These are phyloP conservation scores for Boleophthalmus pectinirostris DNA, from an alignment of 2,113 vertebrate species.

Conservation along the genomic window DNA sequence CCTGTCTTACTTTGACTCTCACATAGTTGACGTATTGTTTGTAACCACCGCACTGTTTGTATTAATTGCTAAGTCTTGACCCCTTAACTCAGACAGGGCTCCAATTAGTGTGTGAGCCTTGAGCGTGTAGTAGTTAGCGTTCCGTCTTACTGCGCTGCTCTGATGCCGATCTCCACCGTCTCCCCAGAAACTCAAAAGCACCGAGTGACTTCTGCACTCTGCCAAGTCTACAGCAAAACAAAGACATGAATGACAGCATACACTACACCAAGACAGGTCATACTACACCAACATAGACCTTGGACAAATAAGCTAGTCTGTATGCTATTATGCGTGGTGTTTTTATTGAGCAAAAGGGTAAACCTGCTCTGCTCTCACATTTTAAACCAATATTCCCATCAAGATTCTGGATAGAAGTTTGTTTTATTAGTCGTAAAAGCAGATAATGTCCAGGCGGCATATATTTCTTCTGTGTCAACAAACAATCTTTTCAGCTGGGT, in stretches of 20 bases:
- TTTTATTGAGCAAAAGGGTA: slow-evolving; percentile 1
- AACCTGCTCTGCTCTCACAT: slow-evolving; percentile 14
- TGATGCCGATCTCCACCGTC: slow-evolving; percentile 42
- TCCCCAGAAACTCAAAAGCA: slow-evolving; percentile 37
- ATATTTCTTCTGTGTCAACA: slow-evolving; percentile 13
- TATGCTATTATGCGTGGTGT: slow-evolving; percentile 20
- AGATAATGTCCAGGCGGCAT: slow-evolving; percentile 19
- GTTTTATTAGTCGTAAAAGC: slow-evolving; percentile 30
- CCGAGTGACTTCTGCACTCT: slow-evolving; percentile 12
- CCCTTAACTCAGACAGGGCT: slow-evolving; percentile 33
- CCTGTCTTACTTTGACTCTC: too few relatives aligned
- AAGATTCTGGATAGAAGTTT: slow-evolving; percentile 12
- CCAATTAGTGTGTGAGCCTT: slow-evolving; percentile 50
- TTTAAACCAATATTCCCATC: slow-evolving; percentile 7
- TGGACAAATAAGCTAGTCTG: slow-evolving; percentile 10
- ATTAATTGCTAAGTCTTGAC: slow-evolving; percentile 60
- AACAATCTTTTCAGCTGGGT: slow-evolving; percentile 15
- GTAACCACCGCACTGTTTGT: slow-evolving; percentile 15
- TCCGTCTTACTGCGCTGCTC: slow-evolving; percentile 6
- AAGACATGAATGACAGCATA: not conserved
- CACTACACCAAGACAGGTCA: not conserved
- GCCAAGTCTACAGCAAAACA: slow-evolving; percentile 6
- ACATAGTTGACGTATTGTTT: too few relatives aligned
- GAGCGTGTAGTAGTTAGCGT: slow-evolving; percentile 6
- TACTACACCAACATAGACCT: not conserved